A percentile compares a stretch with the other conserved stretches of the same genome.
Conservation (phyloP, 1,140 invertebrate species). For the Capitella teleta region DNA sequence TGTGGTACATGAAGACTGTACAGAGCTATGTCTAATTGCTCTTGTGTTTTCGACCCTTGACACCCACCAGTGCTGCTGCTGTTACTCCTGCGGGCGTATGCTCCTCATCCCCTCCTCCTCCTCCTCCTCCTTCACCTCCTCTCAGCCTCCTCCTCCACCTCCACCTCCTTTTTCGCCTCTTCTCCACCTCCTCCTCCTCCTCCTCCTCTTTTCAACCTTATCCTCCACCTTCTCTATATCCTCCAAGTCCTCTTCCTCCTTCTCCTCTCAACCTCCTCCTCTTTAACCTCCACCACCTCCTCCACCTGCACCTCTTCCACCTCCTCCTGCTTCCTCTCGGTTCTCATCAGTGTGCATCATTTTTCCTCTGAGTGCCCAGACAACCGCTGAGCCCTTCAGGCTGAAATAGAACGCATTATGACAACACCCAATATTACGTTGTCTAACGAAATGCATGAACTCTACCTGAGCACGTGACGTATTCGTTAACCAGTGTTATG, state of each 20-base stretch:
- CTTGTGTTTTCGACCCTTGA: no score
- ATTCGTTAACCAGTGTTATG: no score
- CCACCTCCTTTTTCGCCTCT: slow-evolving; percentile 2
- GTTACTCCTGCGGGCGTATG: not conserved
- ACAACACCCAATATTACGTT: no score
- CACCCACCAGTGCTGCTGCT: no score
- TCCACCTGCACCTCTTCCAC: not conserved
- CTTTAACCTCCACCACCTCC: not conserved
- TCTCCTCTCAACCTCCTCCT: not conserved
- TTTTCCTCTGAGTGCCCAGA: no score
- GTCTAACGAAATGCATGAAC: no score
- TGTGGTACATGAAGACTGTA: no score
- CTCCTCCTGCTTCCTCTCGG: not conserved
- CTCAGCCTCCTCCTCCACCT: not conserved
- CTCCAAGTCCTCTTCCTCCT: slow-evolving; percentile 5
- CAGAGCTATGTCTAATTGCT: no score
- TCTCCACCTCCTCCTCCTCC: not conserved
- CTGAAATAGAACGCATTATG: no score
- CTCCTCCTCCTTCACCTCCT: not conserved
- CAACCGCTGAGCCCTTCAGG: no score
- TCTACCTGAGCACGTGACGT: no score
- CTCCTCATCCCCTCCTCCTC: not conserved
- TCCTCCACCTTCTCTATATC: not conserved
- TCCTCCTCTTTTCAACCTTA: not conserved
- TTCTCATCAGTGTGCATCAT: no score